These are phyloP conservation scores for Chloromyia formosa DNA, from an alignment of 2,888 invertebrate genomes.

Conservation along the genomic window DNA sequence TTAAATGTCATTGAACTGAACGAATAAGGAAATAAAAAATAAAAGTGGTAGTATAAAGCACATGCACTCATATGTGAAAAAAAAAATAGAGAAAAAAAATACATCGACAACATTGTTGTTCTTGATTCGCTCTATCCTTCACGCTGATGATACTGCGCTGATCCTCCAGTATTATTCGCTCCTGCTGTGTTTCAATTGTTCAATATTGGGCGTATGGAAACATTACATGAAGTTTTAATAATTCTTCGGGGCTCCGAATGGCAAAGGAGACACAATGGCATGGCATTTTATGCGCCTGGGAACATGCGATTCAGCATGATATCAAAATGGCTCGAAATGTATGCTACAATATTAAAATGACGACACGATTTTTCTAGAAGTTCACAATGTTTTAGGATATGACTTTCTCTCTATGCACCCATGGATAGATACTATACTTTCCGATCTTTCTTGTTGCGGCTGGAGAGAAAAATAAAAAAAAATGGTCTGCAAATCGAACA, in stretches of 20 bases:
- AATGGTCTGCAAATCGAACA: no score
- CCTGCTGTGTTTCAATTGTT: conserved; percentile 30
- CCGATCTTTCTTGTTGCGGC: no score
- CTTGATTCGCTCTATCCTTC: background rate
- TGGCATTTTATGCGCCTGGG: background rate
- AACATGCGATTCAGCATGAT: background rate
- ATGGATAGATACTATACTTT: no score
- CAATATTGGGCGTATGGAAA: conserved; percentile 34
- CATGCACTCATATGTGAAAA: conserved; percentile 10
- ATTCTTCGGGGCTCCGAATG: conserved; percentile 1
- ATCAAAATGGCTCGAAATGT: background rate
- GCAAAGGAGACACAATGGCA: conserved; percentile 22
- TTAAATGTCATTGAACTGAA: conserved; percentile 25
- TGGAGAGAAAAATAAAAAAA: no score
- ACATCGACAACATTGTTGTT: background rate
- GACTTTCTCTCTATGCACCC: no score
- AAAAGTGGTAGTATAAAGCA: background rate
- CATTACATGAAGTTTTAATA: conserved; percentile 18
- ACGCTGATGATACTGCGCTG: no score
- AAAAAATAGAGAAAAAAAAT: background rate
- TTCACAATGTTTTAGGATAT: background rate
- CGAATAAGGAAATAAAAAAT: background rate
- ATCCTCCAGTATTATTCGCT: conserved; percentile 11
- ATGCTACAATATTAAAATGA: conserved; percentile 17
- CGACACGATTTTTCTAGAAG: conserved; percentile 29